Percentiles rank a stretch among this genome's conserved stretches.
Conservation (phyloP, 2,113 vertebrate species). For the Thunnus maccoyii region DNA sequence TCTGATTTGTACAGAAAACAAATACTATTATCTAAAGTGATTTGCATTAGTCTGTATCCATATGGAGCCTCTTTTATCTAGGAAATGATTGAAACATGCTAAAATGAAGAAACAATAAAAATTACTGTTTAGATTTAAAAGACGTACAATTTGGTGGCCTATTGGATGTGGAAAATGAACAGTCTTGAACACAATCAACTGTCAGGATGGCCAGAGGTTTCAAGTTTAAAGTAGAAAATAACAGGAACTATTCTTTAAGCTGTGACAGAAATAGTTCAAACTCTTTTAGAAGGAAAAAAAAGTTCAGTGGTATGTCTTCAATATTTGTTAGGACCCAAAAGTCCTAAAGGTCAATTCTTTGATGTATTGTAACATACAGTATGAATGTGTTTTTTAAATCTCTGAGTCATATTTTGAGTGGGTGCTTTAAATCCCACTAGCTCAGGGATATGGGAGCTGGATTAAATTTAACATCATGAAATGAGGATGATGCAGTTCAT, state of each 20-base stretch:
- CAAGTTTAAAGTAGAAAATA: not conserved
- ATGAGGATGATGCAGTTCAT: conserved; percentile 60
- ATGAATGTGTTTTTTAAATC: conserved; percentile 12
- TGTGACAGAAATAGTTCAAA: conserved; percentile 6
- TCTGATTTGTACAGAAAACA: conserved; percentile 37
- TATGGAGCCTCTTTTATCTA: not conserved
- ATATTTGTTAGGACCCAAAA: conserved; percentile 29
- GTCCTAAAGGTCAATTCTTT: conserved; percentile 47
- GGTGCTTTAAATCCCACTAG: conserved; percentile 52
- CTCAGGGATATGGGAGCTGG: conserved; percentile 36
- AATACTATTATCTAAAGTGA: conserved; percentile 37
- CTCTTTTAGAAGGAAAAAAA: not conserved
- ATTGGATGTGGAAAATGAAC: not conserved
- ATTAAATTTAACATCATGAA: conserved; percentile 61
- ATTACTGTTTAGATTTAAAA: not conserved
- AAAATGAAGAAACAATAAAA: not conserved
- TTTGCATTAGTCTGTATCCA: conserved; percentile 14
- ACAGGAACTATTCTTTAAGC: conserved; percentile 1
- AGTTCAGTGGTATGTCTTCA: conserved; percentile 7
- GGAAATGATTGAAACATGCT: conserved; percentile 2
- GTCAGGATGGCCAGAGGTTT: not conserved
- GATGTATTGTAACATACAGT: conserved; percentile 40
- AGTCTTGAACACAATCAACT: not conserved
- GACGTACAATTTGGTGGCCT: not conserved
- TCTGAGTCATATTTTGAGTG: conserved; percentile 58